phyloP scores from a whole-genome alignment of 1,140 invertebrate species.

The Pomacea maculata region DNA sequence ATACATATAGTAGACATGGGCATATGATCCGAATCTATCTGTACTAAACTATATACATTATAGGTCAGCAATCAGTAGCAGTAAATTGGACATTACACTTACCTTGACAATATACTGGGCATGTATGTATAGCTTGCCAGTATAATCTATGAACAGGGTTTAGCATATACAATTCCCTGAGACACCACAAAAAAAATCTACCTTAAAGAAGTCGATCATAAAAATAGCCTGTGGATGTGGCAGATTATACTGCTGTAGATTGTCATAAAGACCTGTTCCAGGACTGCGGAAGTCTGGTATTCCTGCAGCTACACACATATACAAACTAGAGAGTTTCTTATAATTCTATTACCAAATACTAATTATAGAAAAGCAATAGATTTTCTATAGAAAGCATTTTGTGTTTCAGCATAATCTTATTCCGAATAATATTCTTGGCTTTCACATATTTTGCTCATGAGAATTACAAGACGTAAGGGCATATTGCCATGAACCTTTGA shows the following conservation, averaged over 20 bases:
- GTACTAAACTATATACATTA: no score
- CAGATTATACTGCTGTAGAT: constrained; percentile 89
- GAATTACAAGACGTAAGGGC: no score
- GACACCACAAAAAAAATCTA: constrained; percentile 22
- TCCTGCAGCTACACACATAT: constrained; percentile 80
- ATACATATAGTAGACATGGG: no score
- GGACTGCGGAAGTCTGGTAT: constrained; percentile 96
- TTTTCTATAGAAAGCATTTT: no score
- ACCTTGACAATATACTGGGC: neutral
- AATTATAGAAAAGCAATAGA: no score
- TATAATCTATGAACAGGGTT: no score
- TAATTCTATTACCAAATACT: neutral
- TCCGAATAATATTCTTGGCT: no score
- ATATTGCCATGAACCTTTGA: no score
- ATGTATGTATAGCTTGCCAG: neutral
- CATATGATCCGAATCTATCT: no score
- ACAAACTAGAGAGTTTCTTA: neutral
- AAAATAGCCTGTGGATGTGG: constrained; percentile 95
- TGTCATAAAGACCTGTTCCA: constrained; percentile 90
- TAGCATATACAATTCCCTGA: neutral
- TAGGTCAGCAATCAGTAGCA: no score
- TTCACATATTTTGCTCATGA: no score
- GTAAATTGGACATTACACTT: neutral
- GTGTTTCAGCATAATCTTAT: no score
- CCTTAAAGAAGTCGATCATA: constrained; percentile 73